phyloP scores from a whole-genome alignment of 2,888 invertebrate species.

The Heteromyza rotundicornis region DNA sequence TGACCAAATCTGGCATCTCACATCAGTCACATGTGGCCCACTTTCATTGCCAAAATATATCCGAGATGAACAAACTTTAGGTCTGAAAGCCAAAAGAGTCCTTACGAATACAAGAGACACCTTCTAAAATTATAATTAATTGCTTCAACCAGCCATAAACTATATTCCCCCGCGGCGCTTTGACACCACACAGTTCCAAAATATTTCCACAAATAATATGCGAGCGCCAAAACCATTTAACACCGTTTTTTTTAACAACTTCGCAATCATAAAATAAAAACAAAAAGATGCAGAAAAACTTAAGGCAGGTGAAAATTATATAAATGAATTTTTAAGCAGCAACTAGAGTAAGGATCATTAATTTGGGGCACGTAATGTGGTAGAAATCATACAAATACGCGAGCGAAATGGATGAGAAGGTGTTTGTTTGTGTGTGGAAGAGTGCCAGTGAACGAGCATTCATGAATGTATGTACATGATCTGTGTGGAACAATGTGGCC shows the following conservation, averaged over 20 bases:
- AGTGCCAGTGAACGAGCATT: background rate
- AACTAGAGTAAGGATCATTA: conserved; percentile 37
- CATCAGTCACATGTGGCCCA: no score
- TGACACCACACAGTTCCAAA: no score
- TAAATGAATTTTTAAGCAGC: background rate
- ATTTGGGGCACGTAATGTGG: conserved; percentile 41
- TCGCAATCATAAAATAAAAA: background rate
- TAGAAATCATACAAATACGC: background rate
- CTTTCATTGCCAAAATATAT: no score
- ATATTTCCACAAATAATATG: background rate
- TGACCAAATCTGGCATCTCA: no score
- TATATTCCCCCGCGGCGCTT: no score
- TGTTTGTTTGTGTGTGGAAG: background rate
- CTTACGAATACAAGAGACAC: no score
- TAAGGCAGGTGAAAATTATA: background rate
- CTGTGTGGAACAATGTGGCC: background rate
- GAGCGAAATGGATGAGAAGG: background rate
- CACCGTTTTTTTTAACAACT: background rate
- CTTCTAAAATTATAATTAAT: no score
- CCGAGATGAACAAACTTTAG: no score
- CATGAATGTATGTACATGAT: background rate
- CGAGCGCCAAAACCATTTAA: background rate
- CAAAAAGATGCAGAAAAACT: background rate
- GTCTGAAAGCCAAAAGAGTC: no score
- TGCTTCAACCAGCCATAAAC: no score